Conservation (phyloP, 2,888 invertebrate genomes). For the Lasioglossum lativentre region DNA sequence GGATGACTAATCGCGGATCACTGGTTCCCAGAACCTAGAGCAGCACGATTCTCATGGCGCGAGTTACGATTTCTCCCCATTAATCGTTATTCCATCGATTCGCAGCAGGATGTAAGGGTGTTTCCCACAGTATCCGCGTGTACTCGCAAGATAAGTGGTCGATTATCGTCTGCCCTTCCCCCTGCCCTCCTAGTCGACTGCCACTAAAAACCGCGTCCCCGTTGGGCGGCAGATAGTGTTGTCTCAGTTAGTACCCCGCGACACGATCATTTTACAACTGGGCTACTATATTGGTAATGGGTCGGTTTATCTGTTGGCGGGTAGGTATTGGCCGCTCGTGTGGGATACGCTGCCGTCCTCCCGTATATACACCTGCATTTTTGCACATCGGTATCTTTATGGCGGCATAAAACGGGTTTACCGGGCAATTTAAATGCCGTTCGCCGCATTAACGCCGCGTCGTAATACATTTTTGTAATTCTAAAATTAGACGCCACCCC, state of each 20-base stretch:
- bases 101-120: slow-evolving; percentile 37
- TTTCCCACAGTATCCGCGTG: slow-evolving; percentile 44
- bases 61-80: slow-evolving; percentile 8
- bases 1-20: background rate
- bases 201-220: slow-evolving; percentile 61
- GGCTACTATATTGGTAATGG: slow-evolving; percentile 65
- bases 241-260: slow-evolving; percentile 61
- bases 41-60: background rate
- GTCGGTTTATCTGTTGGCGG: slow-evolving; percentile 59
- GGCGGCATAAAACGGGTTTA: slow-evolving; percentile 66
- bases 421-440: slow-evolving; percentile 64
- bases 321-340: slow-evolving; percentile 40
- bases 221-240: slow-evolving; percentile 59
- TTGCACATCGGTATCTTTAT: slow-evolving; percentile 69
- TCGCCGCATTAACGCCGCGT: slow-evolving; percentile 49
- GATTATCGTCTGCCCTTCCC: slow-evolving; percentile 56
- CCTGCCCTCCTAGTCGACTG: slow-evolving; percentile 22
- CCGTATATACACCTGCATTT: slow-evolving; percentile 56
- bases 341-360: slow-evolving; percentile 39
- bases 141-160: slow-evolving; percentile 57
- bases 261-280: slow-evolving; percentile 69
- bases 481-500: slow-evolving; percentile 55
- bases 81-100: slow-evolving; percentile 38
- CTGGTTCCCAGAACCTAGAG: background rate
- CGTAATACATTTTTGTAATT: slow-evolving; percentile 50